Evolutionary conservation across 2,888 invertebrate genomes (phyloP).

Genomic region (Catocala sponsa): DNA sequence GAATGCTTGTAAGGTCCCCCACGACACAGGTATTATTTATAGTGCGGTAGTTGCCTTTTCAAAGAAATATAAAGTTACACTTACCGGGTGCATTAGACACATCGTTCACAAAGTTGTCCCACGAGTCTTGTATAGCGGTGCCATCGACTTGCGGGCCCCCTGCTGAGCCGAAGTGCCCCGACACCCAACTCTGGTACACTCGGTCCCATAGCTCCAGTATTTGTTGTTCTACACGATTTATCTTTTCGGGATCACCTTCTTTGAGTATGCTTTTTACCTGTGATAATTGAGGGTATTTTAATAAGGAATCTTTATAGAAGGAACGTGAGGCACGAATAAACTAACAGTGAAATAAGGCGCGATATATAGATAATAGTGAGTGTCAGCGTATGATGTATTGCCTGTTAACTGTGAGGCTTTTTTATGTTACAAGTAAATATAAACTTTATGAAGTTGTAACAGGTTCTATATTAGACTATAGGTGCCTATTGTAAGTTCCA

Average conservation of each 20-base stretch:
- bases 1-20: too few relatives aligned
- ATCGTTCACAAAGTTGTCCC: slow-evolving; percentile 91
- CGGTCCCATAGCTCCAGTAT: slow-evolving; percentile 97
- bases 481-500: too few relatives aligned
- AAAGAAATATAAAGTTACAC: slow-evolving; percentile 5
- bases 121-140: slow-evolving; percentile 91
- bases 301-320: neutral
- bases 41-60: too few relatives aligned
- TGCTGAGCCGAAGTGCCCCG: slow-evolving; percentile 87
- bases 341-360: too few relatives aligned
- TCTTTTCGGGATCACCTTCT: slow-evolving; percentile 93
- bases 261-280: slow-evolving; percentile 93
- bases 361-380: too few relatives aligned
- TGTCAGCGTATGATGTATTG: too few relatives aligned
- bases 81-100: slow-evolving; percentile 93
- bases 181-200: slow-evolving; percentile 97
- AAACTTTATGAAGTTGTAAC: too few relatives aligned
- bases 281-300: neutral
- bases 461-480: too few relatives aligned
- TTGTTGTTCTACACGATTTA: slow-evolving; percentile 94
- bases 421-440: too few relatives aligned
- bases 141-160: slow-evolving; percentile 92
- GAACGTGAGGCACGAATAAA: too few relatives aligned
- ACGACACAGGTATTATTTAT: too few relatives aligned
- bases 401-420: too few relatives aligned